Base-by-base conservation (phyloP, 2,888 invertebrate species). In the Microplitis manilae region DNA sequence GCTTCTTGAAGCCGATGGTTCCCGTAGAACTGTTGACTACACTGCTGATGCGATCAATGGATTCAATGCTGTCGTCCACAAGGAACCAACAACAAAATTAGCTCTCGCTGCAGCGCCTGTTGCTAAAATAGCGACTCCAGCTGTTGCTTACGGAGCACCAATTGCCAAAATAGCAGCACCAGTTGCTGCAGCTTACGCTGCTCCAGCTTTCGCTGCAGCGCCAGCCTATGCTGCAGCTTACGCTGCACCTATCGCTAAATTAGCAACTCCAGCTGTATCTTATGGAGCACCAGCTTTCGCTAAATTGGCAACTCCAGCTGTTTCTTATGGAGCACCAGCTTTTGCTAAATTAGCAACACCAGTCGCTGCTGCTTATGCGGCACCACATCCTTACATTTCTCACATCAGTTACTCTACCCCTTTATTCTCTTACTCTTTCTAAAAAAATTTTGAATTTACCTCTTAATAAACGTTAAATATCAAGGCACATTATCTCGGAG, bases 191-290 rank as follows among this genome's bases (percentile, higher is more conserved):
- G n/a, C 30, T 8, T 38, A 71, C 60, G 9, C 20, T 9, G 38
- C 40, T 15, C 62, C 15, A 7, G 39, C 60, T 17, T 94, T 94
- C 86, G 94, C 94, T 83, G 94, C 50, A n/a, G 70, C 59, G 41
- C 50, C 13, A 13, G 60, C 67, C n/a, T 74, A 74, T 15, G 74
- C 38, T 8, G 7, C 68, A 68, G 59, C 62, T 67, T 13, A 79
- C n/a, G 70, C 70, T 13, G 38, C 65, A 17, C 17, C 17, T 5
- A 68, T 72, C 1, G 72, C 74, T 30, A 70, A 77, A 64, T 65
- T 77, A 1, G 73, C 77, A 6, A 73, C 79, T 0, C 79, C 79
- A 6, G 70, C 76, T 9, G n/a, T 13, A 9, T 5, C 65, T 20
- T 65, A 77, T 60, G 71, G 67, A 30, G 61, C 72, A 4, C 77